Evolutionary conservation across 2,888 invertebrate genomes (phyloP), one percentile per base, ranked within the genome.

Genomic region (Parnassius glacialis): DNA sequence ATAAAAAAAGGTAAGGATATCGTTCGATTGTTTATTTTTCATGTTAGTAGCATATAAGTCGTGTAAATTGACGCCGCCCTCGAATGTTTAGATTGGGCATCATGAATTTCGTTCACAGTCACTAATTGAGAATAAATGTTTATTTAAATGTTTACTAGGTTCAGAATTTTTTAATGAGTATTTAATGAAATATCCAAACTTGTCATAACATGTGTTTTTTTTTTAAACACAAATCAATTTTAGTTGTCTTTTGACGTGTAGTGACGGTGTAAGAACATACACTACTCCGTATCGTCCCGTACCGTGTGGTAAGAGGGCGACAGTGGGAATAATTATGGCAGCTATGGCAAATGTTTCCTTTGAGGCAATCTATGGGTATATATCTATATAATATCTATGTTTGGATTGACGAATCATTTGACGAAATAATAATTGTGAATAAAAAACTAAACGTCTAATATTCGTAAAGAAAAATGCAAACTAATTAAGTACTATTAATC

Each of bases 1-100:
- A 87, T 87, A 90, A 90, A 90, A 45, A 88, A 90, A 88, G 84
- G 88, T 85, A 85, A 84, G 81, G 85, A 89, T 90, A 87, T 86
- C 81, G 76, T 75, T 74, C 78, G 71, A 80, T 90, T 90, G 88
- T 90, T 90, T 89, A 88, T 90, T 90, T 90, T 88, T 87, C 83
- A 75, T 87, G 87, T 90, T 90, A 89, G 88, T 86, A 87, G 89
- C 86, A 78, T 85, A 87, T 87, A 87, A 84, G 86, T 87, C 81
- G 82, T 87, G 84, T 90, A 86, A 89, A 89, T 88, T 88, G 87
- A 85, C 86, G 79, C 84, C 78, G 75, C 80, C 79, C 78, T 84
- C 79, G 69, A 75, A 80, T 71, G 75, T 82, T 76, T 76, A 72
- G 71, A 77, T 74, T 65, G 75, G 71, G 73, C 69, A 71, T 81